phyloP scores from a whole-genome alignment of 2,888 invertebrate species.

The Orgyia antiqua region DNA sequence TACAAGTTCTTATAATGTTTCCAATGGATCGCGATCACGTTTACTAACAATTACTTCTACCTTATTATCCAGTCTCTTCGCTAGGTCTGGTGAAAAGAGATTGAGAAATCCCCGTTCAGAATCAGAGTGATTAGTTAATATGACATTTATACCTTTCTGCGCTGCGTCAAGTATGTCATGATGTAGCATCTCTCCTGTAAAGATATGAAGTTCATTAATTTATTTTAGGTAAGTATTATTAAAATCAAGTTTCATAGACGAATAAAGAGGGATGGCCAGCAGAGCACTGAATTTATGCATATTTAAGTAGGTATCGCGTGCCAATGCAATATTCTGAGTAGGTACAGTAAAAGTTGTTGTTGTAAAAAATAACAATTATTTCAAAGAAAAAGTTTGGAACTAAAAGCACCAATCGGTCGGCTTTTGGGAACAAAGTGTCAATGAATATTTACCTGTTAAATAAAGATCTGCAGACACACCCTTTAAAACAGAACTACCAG shows the following conservation, averaged over 20 bases:
- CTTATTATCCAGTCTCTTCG: slow-evolving; percentile 55
- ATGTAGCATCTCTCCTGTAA: slow-evolving; percentile 92
- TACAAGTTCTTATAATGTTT: slow-evolving; percentile 71
- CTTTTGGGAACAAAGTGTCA: no score
- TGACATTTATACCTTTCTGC: slow-evolving; percentile 87
- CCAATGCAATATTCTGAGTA: no score
- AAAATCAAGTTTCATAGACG: background rate
- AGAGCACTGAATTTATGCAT: no score
- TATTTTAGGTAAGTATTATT: background rate
- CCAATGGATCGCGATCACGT: slow-evolving; percentile 87
- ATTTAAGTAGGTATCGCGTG: no score
- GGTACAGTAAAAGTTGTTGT: no score
- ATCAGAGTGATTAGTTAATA: slow-evolving; percentile 95
- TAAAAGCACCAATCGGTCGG: no score
- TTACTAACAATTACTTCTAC: slow-evolving; percentile 83
- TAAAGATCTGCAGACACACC: slow-evolving; percentile 87
- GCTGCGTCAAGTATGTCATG: slow-evolving; percentile 94
- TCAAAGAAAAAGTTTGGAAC: no score
- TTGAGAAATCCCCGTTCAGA: slow-evolving; percentile 93
- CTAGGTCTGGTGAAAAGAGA: slow-evolving; percentile 68
- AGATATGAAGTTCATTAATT: background rate
- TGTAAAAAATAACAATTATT: no score
- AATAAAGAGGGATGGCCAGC: background rate
- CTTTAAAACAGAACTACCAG: slow-evolving; percentile 88
- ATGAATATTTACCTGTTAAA: slow-evolving; percentile 86